Evolutionary conservation across 1,140 invertebrate genomes (phyloP).

Genomic region (Drosophila novamexicana): DNA sequence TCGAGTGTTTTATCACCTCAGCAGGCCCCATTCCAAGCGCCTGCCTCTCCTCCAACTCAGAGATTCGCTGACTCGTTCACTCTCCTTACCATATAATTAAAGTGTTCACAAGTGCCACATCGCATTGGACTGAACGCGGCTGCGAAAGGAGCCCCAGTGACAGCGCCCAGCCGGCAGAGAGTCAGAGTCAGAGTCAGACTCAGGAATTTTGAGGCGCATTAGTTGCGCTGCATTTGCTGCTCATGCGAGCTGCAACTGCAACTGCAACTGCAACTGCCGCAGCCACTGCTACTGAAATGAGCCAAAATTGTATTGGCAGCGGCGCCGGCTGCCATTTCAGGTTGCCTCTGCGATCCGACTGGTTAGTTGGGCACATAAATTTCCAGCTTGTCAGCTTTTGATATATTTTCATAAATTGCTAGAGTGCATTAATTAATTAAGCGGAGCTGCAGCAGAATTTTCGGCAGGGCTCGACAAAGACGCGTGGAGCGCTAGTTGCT

Average conservation of each 20-base stretch:
- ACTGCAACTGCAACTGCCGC: constrained; percentile 34
- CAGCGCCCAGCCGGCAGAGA: constrained; percentile 47
- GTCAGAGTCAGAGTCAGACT: constrained; percentile 36
- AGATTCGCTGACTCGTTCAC: not conserved
- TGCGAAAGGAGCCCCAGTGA: constrained; percentile 52
- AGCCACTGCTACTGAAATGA: constrained; percentile 42
- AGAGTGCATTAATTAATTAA: constrained; percentile 83
- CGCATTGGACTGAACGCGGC: constrained; percentile 50
- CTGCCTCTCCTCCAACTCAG: not conserved
- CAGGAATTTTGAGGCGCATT: constrained; percentile 80
- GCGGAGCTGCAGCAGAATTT: constrained; percentile 46
- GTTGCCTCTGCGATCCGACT: constrained; percentile 42
- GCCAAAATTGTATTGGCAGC: constrained; percentile 61
- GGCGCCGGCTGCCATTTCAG: constrained; percentile 58
- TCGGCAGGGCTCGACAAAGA: constrained; percentile 27
- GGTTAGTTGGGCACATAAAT: constrained; percentile 72
- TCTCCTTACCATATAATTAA: constrained; percentile 68
- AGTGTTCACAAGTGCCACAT: constrained; percentile 82
- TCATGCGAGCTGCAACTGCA: constrained; percentile 65
- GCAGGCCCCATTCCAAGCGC: constrained; percentile 9
- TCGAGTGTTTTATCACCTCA: constrained; percentile 83
- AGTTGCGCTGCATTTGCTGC: constrained; percentile 82
- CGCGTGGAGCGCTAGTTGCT: not conserved
- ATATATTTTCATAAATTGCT: constrained; percentile 83
- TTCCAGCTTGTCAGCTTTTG: constrained; percentile 83